A percentile compares a stretch with the other conserved stretches of the same genome.
Evolutionary conservation across 2,888 invertebrate genomes (phyloP).

Genomic region (Salpingus planirostris): DNA sequence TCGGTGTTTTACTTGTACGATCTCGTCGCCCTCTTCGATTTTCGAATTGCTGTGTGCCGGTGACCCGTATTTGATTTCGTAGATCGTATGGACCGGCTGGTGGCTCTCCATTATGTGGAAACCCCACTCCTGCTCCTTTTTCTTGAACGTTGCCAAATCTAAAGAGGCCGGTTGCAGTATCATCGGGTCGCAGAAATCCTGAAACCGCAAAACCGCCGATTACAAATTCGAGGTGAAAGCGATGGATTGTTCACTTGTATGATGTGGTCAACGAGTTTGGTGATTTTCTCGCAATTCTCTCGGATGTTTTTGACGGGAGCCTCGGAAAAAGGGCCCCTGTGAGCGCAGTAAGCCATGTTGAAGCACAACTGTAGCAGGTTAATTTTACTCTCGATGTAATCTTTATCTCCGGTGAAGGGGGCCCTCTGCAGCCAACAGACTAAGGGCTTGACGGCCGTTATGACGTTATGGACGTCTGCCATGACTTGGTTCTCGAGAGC

Average conservation of each 20-base stretch:
- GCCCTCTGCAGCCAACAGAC: slow-evolving; percentile 84
- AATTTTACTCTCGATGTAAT: slow-evolving; percentile 61
- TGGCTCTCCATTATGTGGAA: slow-evolving; percentile 83
- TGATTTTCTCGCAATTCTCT: slow-evolving; percentile 63
- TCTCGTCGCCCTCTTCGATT: slow-evolving; percentile 93
- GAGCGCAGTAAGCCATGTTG: slow-evolving; percentile 85
- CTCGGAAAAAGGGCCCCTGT: slow-evolving; percentile 82
- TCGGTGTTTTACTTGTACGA: slow-evolving; percentile 76
- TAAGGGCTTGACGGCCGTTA: slow-evolving; percentile 76
- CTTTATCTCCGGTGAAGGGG: slow-evolving; percentile 55
- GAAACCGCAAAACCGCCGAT: slow-evolving; percentile 20
- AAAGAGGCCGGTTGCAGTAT: slow-evolving; percentile 87
- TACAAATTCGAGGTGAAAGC: no score
- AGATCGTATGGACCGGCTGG: slow-evolving; percentile 72
- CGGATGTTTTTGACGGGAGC: slow-evolving; percentile 71
- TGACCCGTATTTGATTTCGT: slow-evolving; percentile 82
- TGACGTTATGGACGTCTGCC: slow-evolving; percentile 77
- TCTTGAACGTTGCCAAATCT: slow-evolving; percentile 78
- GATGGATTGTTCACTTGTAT: slow-evolving; percentile 53
- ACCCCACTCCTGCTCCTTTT: slow-evolving; percentile 80
- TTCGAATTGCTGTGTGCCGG: slow-evolving; percentile 88
- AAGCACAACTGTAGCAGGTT: slow-evolving; percentile 69
- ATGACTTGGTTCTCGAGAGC: slow-evolving; percentile 68
- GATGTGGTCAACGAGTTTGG: slow-evolving; percentile 73
- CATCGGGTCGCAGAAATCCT: slow-evolving; percentile 80